phyloP scores from a whole-genome alignment of 2,797 vertebrate genomes.

The Tapera naevia region DNA sequence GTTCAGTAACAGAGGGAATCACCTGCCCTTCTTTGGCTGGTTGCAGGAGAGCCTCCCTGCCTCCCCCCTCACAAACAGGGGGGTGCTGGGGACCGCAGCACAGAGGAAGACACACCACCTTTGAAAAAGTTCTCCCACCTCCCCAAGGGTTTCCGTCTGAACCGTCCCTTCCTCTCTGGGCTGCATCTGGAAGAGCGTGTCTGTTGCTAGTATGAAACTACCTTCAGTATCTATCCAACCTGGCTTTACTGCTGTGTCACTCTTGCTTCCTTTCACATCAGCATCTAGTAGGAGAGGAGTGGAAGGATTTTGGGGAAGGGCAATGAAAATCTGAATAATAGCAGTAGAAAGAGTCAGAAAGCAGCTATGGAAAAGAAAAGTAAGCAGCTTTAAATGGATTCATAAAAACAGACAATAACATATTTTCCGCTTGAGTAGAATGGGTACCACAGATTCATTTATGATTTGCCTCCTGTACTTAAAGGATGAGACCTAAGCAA shows the following conservation, averaged over 20 bases:
- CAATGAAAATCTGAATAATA: background rate
- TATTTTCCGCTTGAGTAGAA: slow-evolving; percentile 1
- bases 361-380: background rate
- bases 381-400: slow-evolving; percentile 3
- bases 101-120: background rate
- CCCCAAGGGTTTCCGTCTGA: background rate
- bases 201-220: background rate
- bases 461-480: background rate
- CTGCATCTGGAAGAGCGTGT: background rate
- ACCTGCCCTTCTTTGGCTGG: background rate
- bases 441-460: background rate
- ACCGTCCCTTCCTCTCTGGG: background rate
- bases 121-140: background rate
- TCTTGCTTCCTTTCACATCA: background rate
- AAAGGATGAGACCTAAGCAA: background rate
- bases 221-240: background rate
- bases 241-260: background rate
- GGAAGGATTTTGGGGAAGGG: background rate
- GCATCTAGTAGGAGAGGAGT: background rate
- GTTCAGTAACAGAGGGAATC: background rate
- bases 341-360: background rate
- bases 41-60: background rate
- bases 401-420: slow-evolving; percentile 31
- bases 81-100: rapidly evolving
- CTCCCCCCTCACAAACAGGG: background rate